Conservation (phyloP, 2,113 vertebrate genomes). For the Felis chaus region DNA sequence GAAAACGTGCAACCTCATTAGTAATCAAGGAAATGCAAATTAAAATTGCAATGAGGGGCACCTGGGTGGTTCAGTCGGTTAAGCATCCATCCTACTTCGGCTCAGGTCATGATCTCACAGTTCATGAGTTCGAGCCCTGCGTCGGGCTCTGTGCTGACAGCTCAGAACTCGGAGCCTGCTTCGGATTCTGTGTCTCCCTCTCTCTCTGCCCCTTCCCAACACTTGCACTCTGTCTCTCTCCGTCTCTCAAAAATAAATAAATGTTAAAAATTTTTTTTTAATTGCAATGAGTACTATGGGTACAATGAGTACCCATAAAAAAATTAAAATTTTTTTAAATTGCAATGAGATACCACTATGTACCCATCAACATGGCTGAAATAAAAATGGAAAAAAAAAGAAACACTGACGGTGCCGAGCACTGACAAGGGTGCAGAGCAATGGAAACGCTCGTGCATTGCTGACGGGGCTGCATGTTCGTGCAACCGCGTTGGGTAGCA, state of each 20-base stretch:
- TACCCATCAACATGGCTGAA: too few species aligned
- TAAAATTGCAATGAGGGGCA: not conserved
- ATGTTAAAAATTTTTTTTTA: not conserved
- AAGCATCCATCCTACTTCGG: not conserved
- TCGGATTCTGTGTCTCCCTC: not conserved
- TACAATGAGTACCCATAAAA: too few species aligned
- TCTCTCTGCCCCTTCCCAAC: not conserved
- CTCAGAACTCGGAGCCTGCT: too few species aligned
- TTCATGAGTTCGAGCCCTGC: not conserved
- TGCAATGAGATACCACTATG: too few species aligned
- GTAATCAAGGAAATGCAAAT: not conserved
- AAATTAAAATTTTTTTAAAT: too few species aligned
- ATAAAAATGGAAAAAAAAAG: too few species aligned
- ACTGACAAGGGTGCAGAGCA: not conserved
- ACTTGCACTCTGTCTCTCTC: not conserved
- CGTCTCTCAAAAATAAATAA: not conserved
- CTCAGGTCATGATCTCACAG: not conserved
- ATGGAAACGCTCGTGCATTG: rapidly evolving
- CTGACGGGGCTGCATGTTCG: not conserved
- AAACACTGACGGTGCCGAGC: not conserved
- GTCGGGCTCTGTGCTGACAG: not conserved
- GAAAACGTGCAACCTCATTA: not conserved
- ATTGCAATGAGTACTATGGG: too few species aligned
- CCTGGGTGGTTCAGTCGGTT: not conserved
- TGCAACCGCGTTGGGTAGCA: not conserved